These are phyloP conservation scores for Hermatobates lingyangjiaoensis DNA, from an alignment of 1,140 invertebrate genomes.

Conservation along the genomic window DNA sequence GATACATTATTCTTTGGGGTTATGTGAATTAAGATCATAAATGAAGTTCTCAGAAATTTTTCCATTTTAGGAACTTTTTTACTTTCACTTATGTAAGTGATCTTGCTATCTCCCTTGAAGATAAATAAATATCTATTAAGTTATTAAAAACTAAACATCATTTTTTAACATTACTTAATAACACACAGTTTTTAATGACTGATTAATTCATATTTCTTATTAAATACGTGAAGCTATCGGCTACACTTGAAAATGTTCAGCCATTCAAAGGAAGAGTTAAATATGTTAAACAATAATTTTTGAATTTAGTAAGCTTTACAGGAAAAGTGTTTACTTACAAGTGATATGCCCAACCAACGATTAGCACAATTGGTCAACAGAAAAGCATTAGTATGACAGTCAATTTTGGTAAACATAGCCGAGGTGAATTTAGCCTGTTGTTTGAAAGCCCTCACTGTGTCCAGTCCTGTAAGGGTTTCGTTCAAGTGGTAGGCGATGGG, in stretches of 20 bases:
- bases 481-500: conserved; percentile 50
- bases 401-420: conserved; percentile 41
- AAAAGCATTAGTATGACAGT: conserved; percentile 54
- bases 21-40: too few relatives aligned
- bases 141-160: background rate
- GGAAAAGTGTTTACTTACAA: conserved; percentile 32
- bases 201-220: background rate
- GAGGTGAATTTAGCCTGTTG: conserved; percentile 42
- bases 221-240: background rate
- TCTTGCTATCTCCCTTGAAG: too few relatives aligned
- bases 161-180: background rate
- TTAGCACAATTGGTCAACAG: conserved; percentile 58
- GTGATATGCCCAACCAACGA: conserved; percentile 58
- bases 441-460: conserved; percentile 46
- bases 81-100: too few relatives aligned
- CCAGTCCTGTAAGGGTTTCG: conserved; percentile 45
- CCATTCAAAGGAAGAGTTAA: background rate
- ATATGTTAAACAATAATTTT: background rate
- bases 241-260: background rate
- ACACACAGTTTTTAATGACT: background rate
- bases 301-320: background rate
- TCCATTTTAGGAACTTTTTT: too few relatives aligned
- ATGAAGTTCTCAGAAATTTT: too few relatives aligned
- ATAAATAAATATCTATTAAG: too few relatives aligned
- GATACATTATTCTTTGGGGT: too few relatives aligned